A percentile compares a stretch with the other conserved stretches of the same genome.
Conservation (phyloP, 2,113 vertebrate species). For the Panthera uncia region DNA sequence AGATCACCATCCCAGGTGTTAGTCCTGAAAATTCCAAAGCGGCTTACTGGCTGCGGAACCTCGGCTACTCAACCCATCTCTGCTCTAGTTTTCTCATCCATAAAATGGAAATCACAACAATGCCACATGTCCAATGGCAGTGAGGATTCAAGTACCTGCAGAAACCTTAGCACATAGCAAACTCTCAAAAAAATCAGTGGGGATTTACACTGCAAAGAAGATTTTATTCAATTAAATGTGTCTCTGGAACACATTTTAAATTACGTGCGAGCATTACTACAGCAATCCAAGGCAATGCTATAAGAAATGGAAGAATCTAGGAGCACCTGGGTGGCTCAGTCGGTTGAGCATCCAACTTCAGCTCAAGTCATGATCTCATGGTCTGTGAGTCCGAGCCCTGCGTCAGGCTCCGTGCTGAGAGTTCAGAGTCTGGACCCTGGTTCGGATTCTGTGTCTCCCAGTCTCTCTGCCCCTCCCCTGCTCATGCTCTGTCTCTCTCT, state of each 20-base stretch:
- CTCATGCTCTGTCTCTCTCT: too few relatives aligned
- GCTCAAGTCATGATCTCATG: too few relatives aligned
- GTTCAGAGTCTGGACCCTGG: too few relatives aligned
- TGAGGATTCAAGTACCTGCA: not conserved
- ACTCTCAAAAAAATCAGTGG: not conserved
- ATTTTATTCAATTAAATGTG: not conserved
- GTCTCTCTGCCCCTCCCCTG: too few relatives aligned
- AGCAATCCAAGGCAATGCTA: not conserved
- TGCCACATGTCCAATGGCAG: too few relatives aligned
- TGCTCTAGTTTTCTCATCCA: not conserved
- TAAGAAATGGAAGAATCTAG: not conserved
- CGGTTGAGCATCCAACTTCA: accelerated
- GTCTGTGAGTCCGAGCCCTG: too few relatives aligned
- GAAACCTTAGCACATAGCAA: not conserved
- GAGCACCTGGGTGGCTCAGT: too few relatives aligned
- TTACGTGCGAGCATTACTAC: not conserved
- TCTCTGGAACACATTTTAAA: not conserved
- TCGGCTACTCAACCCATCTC: not conserved
- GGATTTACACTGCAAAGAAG: not conserved
- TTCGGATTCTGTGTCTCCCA: too few relatives aligned
- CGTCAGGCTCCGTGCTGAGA: too few relatives aligned
- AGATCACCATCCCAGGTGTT: not conserved
- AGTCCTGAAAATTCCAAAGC: not conserved
- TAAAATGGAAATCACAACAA: not conserved
- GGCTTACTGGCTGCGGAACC: not conserved